Conservation (phyloP, 2,797 vertebrate genomes). For the Ptychobarbus kaznakovi region DNA sequence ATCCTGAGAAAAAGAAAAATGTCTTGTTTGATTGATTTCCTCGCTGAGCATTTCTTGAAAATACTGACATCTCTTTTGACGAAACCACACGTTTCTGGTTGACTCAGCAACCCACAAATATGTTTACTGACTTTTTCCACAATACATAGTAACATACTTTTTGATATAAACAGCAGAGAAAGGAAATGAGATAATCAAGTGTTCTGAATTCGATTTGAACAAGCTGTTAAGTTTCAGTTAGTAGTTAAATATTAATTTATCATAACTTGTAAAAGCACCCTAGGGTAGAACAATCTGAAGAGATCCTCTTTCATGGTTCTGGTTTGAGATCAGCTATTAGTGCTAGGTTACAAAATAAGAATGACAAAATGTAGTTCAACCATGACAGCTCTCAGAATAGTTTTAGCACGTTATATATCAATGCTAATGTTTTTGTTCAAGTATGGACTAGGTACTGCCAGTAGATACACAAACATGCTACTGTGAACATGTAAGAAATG, state of each 20-base stretch:
- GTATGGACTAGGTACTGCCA: neutral
- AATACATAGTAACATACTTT: neutral
- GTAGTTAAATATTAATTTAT: neutral
- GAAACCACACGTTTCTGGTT: neutral
- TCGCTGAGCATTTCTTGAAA: neutral
- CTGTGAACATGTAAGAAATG: neutral
- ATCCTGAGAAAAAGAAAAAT: constrained; percentile 77
- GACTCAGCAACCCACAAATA: neutral
- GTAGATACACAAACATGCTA: neutral
- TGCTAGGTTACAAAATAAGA: neutral
- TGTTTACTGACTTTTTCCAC: constrained; percentile 8
- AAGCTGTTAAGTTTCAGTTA: neutral
- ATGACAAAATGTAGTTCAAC: neutral
- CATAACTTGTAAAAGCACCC: neutral
- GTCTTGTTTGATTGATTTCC: constrained; percentile 7
- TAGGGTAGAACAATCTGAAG: neutral
- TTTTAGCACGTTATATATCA: neutral
- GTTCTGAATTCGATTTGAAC: neutral
- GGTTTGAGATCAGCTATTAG: neutral
- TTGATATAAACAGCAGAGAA: neutral
- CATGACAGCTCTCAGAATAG: neutral
- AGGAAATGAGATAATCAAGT: neutral
- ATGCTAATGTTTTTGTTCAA: neutral
- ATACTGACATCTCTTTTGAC: neutral
- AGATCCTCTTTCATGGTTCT: neutral